A percentile compares a stretch with the other conserved stretches of the same genome.
phyloP scores from a whole-genome alignment of 2,113 vertebrate genomes.

The Chamaetylas fuelleborni region DNA sequence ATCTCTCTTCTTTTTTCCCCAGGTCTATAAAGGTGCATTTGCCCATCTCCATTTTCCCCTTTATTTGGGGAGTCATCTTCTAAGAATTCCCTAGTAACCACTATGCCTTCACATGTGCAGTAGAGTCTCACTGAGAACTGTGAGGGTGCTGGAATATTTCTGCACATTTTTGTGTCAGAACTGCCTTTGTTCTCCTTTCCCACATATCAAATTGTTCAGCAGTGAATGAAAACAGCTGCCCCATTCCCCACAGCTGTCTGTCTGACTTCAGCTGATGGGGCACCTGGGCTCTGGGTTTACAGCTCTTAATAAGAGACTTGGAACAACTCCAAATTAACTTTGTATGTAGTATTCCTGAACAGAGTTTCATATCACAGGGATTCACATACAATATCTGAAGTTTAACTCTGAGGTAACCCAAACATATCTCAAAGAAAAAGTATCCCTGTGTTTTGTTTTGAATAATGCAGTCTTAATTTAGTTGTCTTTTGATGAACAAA shows the following conservation, averaged over 20 bases:
- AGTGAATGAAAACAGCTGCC: not conserved
- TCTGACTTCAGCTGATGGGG: not conserved
- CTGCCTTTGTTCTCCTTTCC: not conserved
- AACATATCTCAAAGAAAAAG: not conserved
- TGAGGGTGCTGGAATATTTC: not conserved
- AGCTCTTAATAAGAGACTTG: not conserved
- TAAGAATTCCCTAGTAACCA: not conserved
- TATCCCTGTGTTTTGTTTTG: not conserved
- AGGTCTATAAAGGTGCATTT: not conserved
- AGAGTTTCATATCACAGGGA: not conserved
- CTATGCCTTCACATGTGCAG: not conserved
- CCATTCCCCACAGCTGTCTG: not conserved
- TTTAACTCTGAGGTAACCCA: not conserved
- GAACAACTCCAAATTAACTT: not conserved
- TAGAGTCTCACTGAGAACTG: not conserved
- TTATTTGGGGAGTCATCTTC: not conserved
- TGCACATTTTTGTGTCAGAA: not conserved
- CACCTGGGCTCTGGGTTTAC: not conserved
- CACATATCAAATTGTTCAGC: not conserved
- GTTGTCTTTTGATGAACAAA: not conserved
- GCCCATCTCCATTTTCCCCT: rapidly evolving
- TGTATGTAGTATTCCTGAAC: not conserved
- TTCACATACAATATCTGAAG: not conserved
- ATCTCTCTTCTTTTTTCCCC: not conserved
- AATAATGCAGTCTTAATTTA: not conserved